phyloP scores from a whole-genome alignment of 2,113 vertebrate species.

The Spermophilus dauricus region DNA sequence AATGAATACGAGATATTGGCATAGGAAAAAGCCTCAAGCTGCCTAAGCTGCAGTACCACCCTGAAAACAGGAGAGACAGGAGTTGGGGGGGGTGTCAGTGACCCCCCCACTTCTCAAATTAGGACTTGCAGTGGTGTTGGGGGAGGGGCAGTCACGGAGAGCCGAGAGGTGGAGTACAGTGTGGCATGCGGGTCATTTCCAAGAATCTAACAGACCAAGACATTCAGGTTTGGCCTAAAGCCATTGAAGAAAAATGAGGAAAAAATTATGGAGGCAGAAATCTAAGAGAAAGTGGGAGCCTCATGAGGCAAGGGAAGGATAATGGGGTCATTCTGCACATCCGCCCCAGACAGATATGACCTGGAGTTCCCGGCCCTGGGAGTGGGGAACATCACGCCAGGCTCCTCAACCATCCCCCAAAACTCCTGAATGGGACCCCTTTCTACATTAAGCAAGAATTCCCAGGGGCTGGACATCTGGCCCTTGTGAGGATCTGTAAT shows the following conservation, averaged over 20 bases:
- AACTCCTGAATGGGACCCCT: not conserved
- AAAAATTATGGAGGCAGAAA: not conserved
- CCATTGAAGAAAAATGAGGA: not conserved
- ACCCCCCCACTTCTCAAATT: not conserved
- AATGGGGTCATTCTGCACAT: not conserved
- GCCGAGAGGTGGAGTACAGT: no score
- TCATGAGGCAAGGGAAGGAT: not conserved
- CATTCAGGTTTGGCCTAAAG: not conserved
- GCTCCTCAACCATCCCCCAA: no score
- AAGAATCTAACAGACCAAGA: not conserved
- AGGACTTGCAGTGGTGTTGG: not conserved
- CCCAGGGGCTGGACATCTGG: not conserved
- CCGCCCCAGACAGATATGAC: not conserved
- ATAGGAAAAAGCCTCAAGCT: not conserved
- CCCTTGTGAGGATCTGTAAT: not conserved
- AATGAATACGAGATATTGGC: not conserved
- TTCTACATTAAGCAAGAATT: not conserved
- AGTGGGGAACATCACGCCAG: not conserved
- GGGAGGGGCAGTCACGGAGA: not conserved
- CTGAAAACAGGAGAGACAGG: not conserved
- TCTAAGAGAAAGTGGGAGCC: not conserved
- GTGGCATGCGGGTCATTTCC: not conserved
- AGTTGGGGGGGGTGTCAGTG: not conserved
- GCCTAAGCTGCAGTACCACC: not conserved
- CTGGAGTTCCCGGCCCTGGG: not conserved